Conservation (phyloP, 2,888 invertebrate species). For the Eledona agricola region DNA sequence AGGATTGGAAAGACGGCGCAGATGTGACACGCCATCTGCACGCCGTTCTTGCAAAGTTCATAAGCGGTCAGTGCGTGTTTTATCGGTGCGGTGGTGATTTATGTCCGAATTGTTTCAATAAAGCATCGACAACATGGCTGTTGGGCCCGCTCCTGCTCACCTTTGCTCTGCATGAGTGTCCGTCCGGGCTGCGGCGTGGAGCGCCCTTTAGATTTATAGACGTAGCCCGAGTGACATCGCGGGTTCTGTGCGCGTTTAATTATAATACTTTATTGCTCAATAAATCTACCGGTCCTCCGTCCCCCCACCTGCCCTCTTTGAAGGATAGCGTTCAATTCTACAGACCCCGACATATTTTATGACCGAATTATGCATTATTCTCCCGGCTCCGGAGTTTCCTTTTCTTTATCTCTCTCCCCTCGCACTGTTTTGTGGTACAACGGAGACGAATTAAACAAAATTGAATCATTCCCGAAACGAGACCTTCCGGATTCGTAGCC, state of each 20-base stretch:
- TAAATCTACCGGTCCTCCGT: slow-evolving; percentile 70
- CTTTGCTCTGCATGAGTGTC: slow-evolving; percentile 71
- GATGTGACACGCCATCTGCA: too few relatives aligned
- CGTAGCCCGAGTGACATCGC: slow-evolving; percentile 65
- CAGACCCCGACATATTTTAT: slow-evolving; percentile 73
- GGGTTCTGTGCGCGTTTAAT: slow-evolving; percentile 72
- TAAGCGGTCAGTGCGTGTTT: slow-evolving; percentile 47
- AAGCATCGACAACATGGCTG: slow-evolving; percentile 42
- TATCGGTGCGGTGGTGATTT: slow-evolving; percentile 50
- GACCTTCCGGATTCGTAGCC: too few relatives aligned
- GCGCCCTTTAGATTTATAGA: slow-evolving; percentile 64
- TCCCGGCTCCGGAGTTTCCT: slow-evolving; percentile 46
- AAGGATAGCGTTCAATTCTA: slow-evolving; percentile 76
- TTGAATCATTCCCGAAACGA: slow-evolving; percentile 42
- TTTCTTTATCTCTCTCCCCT: slow-evolving; percentile 46
- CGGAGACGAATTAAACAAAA: slow-evolving; percentile 52
- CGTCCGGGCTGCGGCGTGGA: slow-evolving; percentile 61
- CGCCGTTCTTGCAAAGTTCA: slow-evolving; percentile 43
- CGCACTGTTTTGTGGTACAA: slow-evolving; percentile 52
- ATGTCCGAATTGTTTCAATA: slow-evolving; percentile 48
- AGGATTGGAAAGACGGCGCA: too few relatives aligned
- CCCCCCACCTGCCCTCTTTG: slow-evolving; percentile 63
- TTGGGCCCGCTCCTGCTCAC: slow-evolving; percentile 48
- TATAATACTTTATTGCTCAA: slow-evolving; percentile 83
- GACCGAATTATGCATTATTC: slow-evolving; percentile 71